Evolutionary conservation across 2,797 vertebrate genomes (phyloP), one percentile per base, ranked within the genome.

Genomic region (Anisognathus igniventris): DNA sequence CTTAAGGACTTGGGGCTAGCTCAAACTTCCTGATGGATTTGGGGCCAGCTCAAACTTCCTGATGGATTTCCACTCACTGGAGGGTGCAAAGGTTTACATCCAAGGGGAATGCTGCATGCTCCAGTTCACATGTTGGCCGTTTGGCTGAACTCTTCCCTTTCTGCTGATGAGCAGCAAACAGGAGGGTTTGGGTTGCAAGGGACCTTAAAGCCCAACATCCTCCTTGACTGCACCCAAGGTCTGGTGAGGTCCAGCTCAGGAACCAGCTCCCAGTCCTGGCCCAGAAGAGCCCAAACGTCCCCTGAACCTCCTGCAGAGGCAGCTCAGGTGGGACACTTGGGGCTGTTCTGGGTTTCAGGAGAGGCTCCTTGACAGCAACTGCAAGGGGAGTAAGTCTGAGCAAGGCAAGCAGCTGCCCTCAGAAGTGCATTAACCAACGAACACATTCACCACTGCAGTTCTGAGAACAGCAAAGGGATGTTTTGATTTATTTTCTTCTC

Each of bases 51-150:
- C 60, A 35, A 27, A 14, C 35, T 14, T 39, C 19, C 37, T 40
- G 5, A 21, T 10, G 37, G 35, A 19, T 19, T 45, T 44, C n/a
- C 56, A 84, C 0, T 1, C 30, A 23, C 40, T 12, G 44, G 23
- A 64, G 61, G 33, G 76, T 31, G 31, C 22, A 14, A 18, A 23
- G 7, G 10, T 27, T 74, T 22, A 2, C 28, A 31, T 0, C 37
- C 5, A 12, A 7, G 14, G 70, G 54, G 18, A 71, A 14, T 0
- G 23, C 83, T 37, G 65, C 39, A 12, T 6, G 48, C 57, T 45
- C 40, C 62, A 67, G 53, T 2, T 37, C 10, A 28, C 44, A 10
- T 0, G 1, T 0, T 4, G 7, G 45, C 9, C 7, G 12, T 57
- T 25, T 10, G 4, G 3, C 20, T 20, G 0, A 2, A 11, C 16